These are phyloP conservation scores for Brachionus koreanus DNA, from an alignment of 1,140 invertebrate genomes.

Conservation along the genomic window DNA sequence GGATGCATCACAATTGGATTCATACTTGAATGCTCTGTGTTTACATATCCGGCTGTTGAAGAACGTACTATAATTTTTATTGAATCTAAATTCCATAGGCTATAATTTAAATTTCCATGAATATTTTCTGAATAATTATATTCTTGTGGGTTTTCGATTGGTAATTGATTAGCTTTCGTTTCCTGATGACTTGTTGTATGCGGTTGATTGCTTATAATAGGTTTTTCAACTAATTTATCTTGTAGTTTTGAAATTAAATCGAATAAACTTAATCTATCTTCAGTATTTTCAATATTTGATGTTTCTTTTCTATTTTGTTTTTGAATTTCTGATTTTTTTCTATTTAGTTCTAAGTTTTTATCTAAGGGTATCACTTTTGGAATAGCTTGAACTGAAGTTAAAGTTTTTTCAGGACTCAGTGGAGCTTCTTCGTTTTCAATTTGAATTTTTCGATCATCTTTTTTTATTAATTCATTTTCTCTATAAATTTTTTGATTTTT, in stretches of 20 bases:
- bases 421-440: not conserved
- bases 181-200: not conserved
- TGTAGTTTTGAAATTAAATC: constrained; percentile 39
- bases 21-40: constrained; percentile 34
- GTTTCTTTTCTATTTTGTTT: not conserved
- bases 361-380: constrained; percentile 31
- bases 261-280: constrained; percentile 33
- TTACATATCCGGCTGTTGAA: constrained; percentile 23
- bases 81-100: not conserved
- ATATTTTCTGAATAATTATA: not conserved
- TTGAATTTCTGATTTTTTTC: not conserved
- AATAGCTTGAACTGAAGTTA: no score
- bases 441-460: not conserved
- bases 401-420: no score
- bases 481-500: not conserved
- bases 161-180: not conserved
- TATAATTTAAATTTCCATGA: constrained; percentile 36
- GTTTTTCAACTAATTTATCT: not conserved
- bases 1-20: not conserved
- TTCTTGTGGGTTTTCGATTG: constrained; percentile 11
- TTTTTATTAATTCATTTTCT: not conserved
- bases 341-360: not conserved
- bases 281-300: not conserved
- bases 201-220: not conserved
- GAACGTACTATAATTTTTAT: not conserved